Evolutionary conservation across 2,888 invertebrate genomes (phyloP).

Genomic region (Torymus texanus): DNA sequence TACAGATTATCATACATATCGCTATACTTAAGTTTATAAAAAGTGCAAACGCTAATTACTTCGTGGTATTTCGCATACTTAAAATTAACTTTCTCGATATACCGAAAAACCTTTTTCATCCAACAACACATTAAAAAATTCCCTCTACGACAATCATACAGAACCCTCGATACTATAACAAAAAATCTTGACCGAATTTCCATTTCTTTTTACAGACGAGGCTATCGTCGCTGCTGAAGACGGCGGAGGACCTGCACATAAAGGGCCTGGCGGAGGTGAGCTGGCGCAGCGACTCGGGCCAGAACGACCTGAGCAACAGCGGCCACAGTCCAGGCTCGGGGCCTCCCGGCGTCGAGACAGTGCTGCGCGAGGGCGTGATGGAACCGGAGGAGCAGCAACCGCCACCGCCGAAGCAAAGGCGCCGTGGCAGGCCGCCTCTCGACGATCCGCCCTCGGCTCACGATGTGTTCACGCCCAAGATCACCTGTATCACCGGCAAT

Average conservation of each 20-base stretch:
- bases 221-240: constrained; percentile 90
- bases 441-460: constrained; percentile 78
- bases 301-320: constrained; percentile 68
- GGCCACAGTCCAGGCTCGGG: constrained; percentile 69
- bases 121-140: neutral
- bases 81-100: no score
- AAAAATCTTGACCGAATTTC: no score
- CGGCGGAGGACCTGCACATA: constrained; percentile 93
- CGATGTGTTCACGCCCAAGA: constrained; percentile 77
- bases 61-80: no score
- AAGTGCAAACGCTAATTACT: no score
- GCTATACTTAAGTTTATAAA: no score
- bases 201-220: constrained; percentile 82
- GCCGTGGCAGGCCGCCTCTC: constrained; percentile 82
- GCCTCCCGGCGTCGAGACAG: constrained; percentile 60
- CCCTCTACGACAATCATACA: no score
- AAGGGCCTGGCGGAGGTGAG: constrained; percentile 94
- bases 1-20: no score
- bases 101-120: neutral
- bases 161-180: no score
- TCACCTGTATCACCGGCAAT: constrained; percentile 76
- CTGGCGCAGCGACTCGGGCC: constrained; percentile 79
- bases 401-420: constrained; percentile 78
- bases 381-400: constrained; percentile 72
- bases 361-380: constrained; percentile 68